Evolutionary conservation across 1,140 invertebrate species (phyloP).

Genomic region (Gonatopus flavifemur): DNA sequence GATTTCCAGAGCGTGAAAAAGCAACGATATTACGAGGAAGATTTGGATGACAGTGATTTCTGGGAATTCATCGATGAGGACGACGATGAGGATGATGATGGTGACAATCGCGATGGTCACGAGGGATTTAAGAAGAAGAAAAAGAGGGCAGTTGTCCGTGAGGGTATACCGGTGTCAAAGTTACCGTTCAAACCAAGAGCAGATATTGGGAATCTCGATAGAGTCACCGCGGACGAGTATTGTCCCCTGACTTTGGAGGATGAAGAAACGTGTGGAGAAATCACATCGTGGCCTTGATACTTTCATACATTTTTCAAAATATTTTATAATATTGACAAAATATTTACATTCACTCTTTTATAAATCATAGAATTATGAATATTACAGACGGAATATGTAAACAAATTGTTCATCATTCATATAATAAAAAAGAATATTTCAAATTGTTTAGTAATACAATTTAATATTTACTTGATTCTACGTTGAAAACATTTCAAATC

Average conservation of each 20-base stretch:
- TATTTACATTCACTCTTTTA: background rate
- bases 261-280: constrained; percentile 38
- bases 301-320: constrained; percentile 9
- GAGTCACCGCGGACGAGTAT: constrained; percentile 47
- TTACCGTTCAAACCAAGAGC: constrained; percentile 46
- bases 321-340: no score
- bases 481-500: no score
- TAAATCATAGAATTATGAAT: no score
- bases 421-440: no score
- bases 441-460: no score
- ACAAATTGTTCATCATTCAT: no score
- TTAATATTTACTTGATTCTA: no score
- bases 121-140: no score
- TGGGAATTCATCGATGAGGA: constrained; percentile 42
- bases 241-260: constrained; percentile 50
- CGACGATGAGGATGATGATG: constrained; percentile 22
- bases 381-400: no score
- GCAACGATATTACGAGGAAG: background rate
- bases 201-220: constrained; percentile 45
- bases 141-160: background rate
- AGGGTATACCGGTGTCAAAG: constrained; percentile 40
- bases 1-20: constrained; percentile 25
- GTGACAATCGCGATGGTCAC: background rate
- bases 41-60: constrained; percentile 33
- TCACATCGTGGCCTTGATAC: constrained; percentile 44